These are phyloP conservation scores for Nephila pilipes DNA, from an alignment of 1,140 invertebrate species.

Conservation along the genomic window DNA sequence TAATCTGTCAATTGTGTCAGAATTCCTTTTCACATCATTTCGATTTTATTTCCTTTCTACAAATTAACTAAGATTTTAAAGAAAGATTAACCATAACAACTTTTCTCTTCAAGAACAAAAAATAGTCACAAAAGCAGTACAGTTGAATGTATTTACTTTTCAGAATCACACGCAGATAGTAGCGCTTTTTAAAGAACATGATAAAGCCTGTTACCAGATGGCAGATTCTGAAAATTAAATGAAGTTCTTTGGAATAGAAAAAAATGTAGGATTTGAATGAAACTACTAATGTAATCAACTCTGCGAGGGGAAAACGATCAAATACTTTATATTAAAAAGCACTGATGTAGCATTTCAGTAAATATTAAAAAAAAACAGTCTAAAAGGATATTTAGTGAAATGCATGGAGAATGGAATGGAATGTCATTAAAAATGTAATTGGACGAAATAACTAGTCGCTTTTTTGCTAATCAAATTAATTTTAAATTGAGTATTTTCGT, in stretches of 20 bases:
- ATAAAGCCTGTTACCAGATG: conserved; percentile 59
- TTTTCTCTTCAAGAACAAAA: background rate
- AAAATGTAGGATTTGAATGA: conserved; percentile 31
- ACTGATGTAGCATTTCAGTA: background rate
- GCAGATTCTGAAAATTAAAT: conserved; percentile 69
- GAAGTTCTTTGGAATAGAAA: conserved; percentile 39
- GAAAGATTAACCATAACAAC: background rate
- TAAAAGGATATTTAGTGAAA: background rate
- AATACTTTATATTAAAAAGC: conserved; percentile 33
- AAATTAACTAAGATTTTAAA: too few species aligned
- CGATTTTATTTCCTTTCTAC: too few species aligned
- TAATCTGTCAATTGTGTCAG: too few species aligned
- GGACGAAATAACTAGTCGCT: background rate
- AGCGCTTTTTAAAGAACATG: conserved; percentile 45
- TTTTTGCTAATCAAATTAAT: conserved; percentile 50
- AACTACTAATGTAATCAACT: conserved; percentile 59
- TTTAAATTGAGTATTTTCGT: background rate
- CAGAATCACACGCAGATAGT: conserved; percentile 42
- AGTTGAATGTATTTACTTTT: background rate
- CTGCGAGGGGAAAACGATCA: conserved; percentile 44
- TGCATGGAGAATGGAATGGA: background rate
- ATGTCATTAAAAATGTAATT: conserved; percentile 14
- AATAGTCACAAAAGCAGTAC: background rate
- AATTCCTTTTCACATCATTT: too few species aligned
- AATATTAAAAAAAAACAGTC: background rate